Evolutionary conservation across 1,140 invertebrate genomes (phyloP), one percentile per base, ranked within the genome.

Genomic region (Listronotus bonariensis): DNA sequence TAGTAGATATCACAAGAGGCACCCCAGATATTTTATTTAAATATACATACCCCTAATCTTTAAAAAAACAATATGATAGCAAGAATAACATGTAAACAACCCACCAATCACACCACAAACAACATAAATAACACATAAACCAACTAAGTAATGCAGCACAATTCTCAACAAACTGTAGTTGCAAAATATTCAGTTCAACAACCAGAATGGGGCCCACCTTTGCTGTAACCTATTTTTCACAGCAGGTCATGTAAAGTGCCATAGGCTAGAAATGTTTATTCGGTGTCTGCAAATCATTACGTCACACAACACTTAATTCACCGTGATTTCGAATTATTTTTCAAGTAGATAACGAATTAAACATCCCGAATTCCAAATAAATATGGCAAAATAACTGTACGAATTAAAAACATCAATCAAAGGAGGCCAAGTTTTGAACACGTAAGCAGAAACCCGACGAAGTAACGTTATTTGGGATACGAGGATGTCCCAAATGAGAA

Each of bases 391-490:
- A 8, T 8, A 36, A 36, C 11, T 42, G 9, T 18, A 52, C 20
- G 41, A 63, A 53, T 49, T 42, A 66, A 40, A 53, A 49, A n/a
- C n/a, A n/a, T n/a, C n/a, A n/a, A 41, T 36, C 36, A 52, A 68
- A 53, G 52, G 38, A 34, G 53, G 56, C 43, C 43, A 65, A 72
- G 49, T 56, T 34, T 52, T 49, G 63, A 58, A 65, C 61, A 71
- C 69, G 67, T 60, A 66, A 65, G 62, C 69, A 67, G 51, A 68
- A 69, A 26, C 9, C 36, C 31, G n/a, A 6, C 26, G 20, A 42
- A 74, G 68, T 74, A 74, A 73, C 73, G 71, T 73, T 74, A 74
- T 65, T 74, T 74, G 70, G 69, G 73, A 73, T 69, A 67, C 42
- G 70, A 72, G 68, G 72, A 67, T 65, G 69, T 71, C 72, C 70